Evolutionary conservation across 1,140 invertebrate genomes (phyloP), one percentile per base, ranked within the genome.

Genomic region (Pseudachorutes palmiensis): DNA sequence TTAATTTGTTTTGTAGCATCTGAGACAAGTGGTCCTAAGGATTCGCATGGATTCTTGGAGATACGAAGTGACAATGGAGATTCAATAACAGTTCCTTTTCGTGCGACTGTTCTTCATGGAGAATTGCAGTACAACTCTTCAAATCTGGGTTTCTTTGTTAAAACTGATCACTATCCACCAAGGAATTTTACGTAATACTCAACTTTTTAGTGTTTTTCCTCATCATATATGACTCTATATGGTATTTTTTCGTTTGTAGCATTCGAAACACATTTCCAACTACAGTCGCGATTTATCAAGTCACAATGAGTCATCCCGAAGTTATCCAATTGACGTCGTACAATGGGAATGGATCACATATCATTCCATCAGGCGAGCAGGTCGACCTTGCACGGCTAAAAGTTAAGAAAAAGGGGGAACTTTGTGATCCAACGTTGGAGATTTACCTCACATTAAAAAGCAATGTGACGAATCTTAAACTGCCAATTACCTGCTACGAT

Each of bases 31-130:
- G 72, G 77, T 73, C 73, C 76, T 41, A 81, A 78, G 71, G 77
- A 80, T 65, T 79, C 78, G 71, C 77, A 76, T 66, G 82, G 82
- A 31, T 79, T 80, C 71, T 81, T 83, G 30, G 76, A 83, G 28
- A 76, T 83, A 51, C 80, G 79, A 69, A 80, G 82, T 26, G 82
- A 82, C 74, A 79, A 79, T 74, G 79, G 76, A 66, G 77, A 78
- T 58, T 77, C 78, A 12, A 66, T 74, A 16, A 71, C 68, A 33
- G 72, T 77, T 12, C 75, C 75, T 19, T 77, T 75, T 68, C 67
- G 70, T 19, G 71, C 75, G 24, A 77, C 75, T 66, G 77, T 82
- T 26, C 74, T 81, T 51, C 79, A 81, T 74, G 81, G 81, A 22
- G 72, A 74, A 5, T 64, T 77, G 26, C 67, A 72, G 45, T 77